Percentiles rank a stretch among this genome's conserved stretches.
Conservation (phyloP, 1,140 invertebrate species). For the Drosophila burlai region DNA sequence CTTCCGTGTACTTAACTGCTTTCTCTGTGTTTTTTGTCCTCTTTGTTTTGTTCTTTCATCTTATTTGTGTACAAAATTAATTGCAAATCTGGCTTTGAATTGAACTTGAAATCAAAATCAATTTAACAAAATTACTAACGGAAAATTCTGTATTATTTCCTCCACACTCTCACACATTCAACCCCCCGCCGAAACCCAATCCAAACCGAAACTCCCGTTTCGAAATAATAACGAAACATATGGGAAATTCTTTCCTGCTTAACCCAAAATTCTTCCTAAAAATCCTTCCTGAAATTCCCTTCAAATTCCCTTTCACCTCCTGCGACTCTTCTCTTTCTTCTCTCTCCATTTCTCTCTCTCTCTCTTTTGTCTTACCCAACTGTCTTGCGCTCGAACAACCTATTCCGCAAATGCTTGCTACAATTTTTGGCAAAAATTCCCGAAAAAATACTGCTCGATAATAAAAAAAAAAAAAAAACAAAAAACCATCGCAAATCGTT, state of each 20-base stretch:
- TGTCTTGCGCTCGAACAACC: slow-evolving; percentile 34
- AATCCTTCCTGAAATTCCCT: background rate
- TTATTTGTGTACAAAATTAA: slow-evolving; percentile 39
- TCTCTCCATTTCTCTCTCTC: slow-evolving; percentile 39
- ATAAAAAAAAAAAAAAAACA: background rate
- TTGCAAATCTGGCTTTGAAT: slow-evolving; percentile 63
- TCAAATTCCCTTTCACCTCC: background rate
- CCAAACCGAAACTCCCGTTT: slow-evolving; percentile 14
- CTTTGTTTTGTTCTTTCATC: slow-evolving; percentile 10
- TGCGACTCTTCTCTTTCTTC: slow-evolving; percentile 37
- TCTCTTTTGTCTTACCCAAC: slow-evolving; percentile 41
- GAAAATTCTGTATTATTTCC: slow-evolving; percentile 68
- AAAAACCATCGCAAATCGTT: background rate
- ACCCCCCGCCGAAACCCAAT: slow-evolving; percentile 9
- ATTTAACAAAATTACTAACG: slow-evolving; percentile 73
- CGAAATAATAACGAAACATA: background rate
- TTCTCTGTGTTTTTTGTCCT: slow-evolving; percentile 4
- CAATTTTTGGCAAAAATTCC: background rate
- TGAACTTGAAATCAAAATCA: slow-evolving; percentile 30
- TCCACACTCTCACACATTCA: background rate
- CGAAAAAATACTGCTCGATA: slow-evolving; percentile 10
- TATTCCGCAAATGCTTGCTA: slow-evolving; percentile 19
- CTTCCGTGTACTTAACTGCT: slow-evolving; percentile 9
- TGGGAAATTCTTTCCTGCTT: background rate
- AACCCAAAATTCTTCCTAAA: background rate